Evolutionary conservation across 2,113 vertebrate genomes (phyloP).

Genomic region (Pygoscelis adeliae): DNA sequence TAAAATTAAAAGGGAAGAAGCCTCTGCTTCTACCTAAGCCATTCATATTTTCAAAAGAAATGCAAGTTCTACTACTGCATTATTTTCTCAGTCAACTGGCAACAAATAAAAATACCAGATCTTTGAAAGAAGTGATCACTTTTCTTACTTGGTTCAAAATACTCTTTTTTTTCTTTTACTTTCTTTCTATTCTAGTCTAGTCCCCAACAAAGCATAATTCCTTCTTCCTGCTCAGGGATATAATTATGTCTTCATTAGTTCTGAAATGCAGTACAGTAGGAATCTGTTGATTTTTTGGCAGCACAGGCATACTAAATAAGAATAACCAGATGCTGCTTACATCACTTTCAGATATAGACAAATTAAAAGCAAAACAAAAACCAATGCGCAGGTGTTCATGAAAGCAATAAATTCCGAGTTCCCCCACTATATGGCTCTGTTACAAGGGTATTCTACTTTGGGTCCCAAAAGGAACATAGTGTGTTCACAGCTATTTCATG

Average conservation of each 20-base stretch:
- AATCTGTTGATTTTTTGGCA: conserved; percentile 67
- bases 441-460: neutral
- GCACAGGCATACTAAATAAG: conserved; percentile 48
- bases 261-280: conserved; percentile 60
- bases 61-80: neutral
- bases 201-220: conserved; percentile 56
- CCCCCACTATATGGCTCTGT: neutral
- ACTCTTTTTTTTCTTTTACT: neutral
- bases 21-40: neutral
- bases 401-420: conserved; percentile 24
- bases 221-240: conserved; percentile 61
- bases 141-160: conserved; percentile 24
- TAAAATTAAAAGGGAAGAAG: neutral
- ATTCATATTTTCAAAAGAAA: neutral
- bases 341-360: conserved; percentile 61
- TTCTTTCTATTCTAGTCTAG: conserved; percentile 33
- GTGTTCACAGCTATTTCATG: conserved; percentile 31
- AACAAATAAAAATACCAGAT: neutral
- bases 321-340: conserved; percentile 68
- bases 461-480: neutral
- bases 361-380: conserved; percentile 68
- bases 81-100: neutral
- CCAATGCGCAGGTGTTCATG: conserved; percentile 34
- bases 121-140: neutral
- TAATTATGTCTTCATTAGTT: conserved; percentile 72